These are phyloP conservation scores for Euclidia mi DNA, from an alignment of 2,888 invertebrate genomes.

Conservation along the genomic window DNA sequence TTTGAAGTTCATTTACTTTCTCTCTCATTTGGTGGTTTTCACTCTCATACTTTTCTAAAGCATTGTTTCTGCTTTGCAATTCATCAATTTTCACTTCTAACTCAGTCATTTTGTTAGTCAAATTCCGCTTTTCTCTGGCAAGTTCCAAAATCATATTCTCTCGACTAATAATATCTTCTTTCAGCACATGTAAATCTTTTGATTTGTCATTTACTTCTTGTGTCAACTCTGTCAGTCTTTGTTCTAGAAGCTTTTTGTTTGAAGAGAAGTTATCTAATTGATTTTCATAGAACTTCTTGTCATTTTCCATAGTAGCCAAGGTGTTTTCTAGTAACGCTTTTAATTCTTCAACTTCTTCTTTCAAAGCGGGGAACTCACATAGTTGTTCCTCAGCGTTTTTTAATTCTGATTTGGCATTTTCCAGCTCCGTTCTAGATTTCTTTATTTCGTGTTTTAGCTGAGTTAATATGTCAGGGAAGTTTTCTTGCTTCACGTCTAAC, in stretches of 20 bases:
- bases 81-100: slow-evolving; percentile 87
- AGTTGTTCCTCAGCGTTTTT: slow-evolving; percentile 88
- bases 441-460: slow-evolving; percentile 89
- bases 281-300: slow-evolving; percentile 89
- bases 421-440: slow-evolving; percentile 87
- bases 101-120: slow-evolving; percentile 85
- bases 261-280: slow-evolving; percentile 88
- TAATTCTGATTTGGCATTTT: slow-evolving; percentile 87
- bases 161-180: slow-evolving; percentile 89
- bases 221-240: slow-evolving; percentile 90
- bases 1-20: slow-evolving; percentile 83
- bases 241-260: slow-evolving; percentile 87
- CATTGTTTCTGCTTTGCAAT: slow-evolving; percentile 79
- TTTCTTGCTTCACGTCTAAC: slow-evolving; percentile 82
- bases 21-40: slow-evolving; percentile 86
- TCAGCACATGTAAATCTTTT: slow-evolving; percentile 86
- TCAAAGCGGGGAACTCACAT: slow-evolving; percentile 86
- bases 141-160: slow-evolving; percentile 90
- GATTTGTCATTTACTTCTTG: slow-evolving; percentile 88
- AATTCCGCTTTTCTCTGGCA: slow-evolving; percentile 89
- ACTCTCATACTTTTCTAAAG: slow-evolving; percentile 75
- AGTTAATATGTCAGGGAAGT: slow-evolving; percentile 82
- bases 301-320: slow-evolving; percentile 86
- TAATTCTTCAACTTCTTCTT: slow-evolving; percentile 85
- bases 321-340: slow-evolving; percentile 85